Conservation (phyloP, 2,797 vertebrate species). For the Phataginus tetradactyla region DNA sequence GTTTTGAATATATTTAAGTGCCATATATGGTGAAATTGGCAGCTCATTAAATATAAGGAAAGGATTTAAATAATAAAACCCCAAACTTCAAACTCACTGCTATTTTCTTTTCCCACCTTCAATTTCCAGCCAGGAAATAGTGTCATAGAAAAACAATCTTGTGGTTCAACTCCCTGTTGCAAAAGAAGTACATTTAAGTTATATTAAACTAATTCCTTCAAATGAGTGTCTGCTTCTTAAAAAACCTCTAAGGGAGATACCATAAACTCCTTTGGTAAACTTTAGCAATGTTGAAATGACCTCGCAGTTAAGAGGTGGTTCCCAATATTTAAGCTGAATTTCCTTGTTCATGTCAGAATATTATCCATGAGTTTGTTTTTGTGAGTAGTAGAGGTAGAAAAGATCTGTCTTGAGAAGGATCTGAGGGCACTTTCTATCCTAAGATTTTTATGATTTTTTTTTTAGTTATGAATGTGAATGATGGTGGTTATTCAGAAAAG, state of each 20-base stretch:
- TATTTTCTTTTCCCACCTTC: slow-evolving; percentile 76
- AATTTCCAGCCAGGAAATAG: slow-evolving; percentile 70
- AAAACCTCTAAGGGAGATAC: slow-evolving; percentile 54
- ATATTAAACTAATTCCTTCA: slow-evolving; percentile 65
- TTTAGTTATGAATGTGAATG: slow-evolving; percentile 10
- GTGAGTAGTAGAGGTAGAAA: background rate
- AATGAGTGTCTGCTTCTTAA: slow-evolving; percentile 47
- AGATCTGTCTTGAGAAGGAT: background rate
- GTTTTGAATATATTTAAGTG: slow-evolving; percentile 59
- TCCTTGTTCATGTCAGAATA: background rate
- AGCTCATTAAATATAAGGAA: slow-evolving; percentile 66
- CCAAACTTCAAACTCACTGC: slow-evolving; percentile 61
- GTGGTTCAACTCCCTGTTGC: slow-evolving; percentile 47
- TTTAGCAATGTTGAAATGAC: background rate
- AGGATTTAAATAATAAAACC: slow-evolving; percentile 73
- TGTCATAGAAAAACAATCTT: slow-evolving; percentile 68
- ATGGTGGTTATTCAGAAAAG: slow-evolving; percentile 55
- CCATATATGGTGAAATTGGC: slow-evolving; percentile 58
- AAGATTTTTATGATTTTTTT: background rate
- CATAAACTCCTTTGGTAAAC: slow-evolving; percentile 36
- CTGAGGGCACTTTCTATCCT: background rate
- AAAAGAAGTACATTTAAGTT: slow-evolving; percentile 51
- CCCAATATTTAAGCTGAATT: slow-evolving; percentile 15
- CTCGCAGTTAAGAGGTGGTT: background rate
- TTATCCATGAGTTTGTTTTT: slow-evolving; percentile 26